phyloP scores from a whole-genome alignment of 1,140 invertebrate species.

The Glomeris maerens region DNA sequence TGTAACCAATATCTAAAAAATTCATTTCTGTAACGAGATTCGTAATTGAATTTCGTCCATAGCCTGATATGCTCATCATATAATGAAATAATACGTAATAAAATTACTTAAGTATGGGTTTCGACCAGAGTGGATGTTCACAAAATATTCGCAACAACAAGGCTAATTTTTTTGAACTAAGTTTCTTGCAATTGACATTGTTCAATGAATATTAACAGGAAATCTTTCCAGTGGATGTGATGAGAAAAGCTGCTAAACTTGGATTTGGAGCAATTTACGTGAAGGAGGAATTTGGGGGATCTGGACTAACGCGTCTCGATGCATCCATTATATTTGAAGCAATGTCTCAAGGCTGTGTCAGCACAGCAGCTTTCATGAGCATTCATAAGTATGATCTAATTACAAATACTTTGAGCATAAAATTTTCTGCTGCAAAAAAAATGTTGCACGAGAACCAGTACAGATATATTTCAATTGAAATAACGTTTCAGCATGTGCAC shows the following conservation, averaged over 20 bases:
- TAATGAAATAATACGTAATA: background rate
- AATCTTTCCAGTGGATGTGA: constrained; percentile 30
- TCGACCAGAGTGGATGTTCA: background rate
- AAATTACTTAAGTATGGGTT: background rate
- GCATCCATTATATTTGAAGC: constrained; percentile 49
- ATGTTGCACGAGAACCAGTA: too few relatives aligned
- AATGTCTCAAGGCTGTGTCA: constrained; percentile 42
- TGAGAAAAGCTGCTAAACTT: constrained; percentile 35
- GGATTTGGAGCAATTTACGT: constrained; percentile 47
- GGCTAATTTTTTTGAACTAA: background rate
- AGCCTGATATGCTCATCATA: background rate
- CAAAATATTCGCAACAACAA: background rate
- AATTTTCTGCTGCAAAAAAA: too few relatives aligned
- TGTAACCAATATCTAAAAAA: background rate
- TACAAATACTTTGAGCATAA: too few relatives aligned
- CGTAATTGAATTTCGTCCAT: background rate
- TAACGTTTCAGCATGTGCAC: constrained; percentile 38
- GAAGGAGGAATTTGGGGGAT: constrained; percentile 40
- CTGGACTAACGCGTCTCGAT: constrained; percentile 40
- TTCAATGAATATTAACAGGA: too few relatives aligned
- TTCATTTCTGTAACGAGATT: constrained; percentile 8
- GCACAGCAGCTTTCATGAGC: constrained; percentile 45
- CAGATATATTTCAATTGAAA: too few relatives aligned
- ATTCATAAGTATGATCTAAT: constrained; percentile 50
- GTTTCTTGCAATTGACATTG: too few relatives aligned